Base-by-base conservation (phyloP, 2,797 vertebrate species). In the Melanotaenia pygmaea region DNA sequence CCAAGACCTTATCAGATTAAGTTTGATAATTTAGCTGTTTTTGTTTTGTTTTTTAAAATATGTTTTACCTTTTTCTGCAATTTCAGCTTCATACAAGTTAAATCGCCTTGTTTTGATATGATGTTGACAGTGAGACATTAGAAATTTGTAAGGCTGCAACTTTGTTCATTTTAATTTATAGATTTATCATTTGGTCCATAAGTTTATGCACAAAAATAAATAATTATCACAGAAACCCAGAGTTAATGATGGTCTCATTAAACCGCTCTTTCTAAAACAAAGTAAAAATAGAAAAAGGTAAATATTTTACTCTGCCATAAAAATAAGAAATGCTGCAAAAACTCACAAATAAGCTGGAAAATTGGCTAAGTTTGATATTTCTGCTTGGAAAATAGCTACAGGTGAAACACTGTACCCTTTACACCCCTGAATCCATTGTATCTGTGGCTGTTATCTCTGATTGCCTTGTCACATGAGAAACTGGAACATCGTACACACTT, bases 221-320 rank as follows among this genome's bases (percentile, higher is more conserved):
- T 72, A 75, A 59, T 18, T 35, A 30, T 51, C 16, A 26, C 38
- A 51, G 34, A 74, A 70, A 67, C 22, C 14, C 68, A 26, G 62
- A 64, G 60, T 64, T 34, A 0, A 1, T n/a, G n/a, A 3, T 68
- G 26, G 28, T 38, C 10, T 50, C 14, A 24, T 79, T 40, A 26
- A 72, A 66, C 54, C 24, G 11, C 7, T 13, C 30, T 60, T 13
- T 50, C 12, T 54, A 11, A 38, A 40, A 40, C 1, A 12, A 24
- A 51, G 26, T 32, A 11, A 32, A 9, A 59, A 18, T 26, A 2
- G 8, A 76, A 64, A 58, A 57, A 37, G 13, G 38, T 24, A 18
- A 50, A 63, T 6, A 62, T 47, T 51, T 69, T 63, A 63, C 1
- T 11, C 12, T 40, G 34, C 35, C 20, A 53, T 34, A 53, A 50